Evolutionary conservation across 2,888 invertebrate genomes (phyloP).

Genomic region (Ennomos fuscantarius): DNA sequence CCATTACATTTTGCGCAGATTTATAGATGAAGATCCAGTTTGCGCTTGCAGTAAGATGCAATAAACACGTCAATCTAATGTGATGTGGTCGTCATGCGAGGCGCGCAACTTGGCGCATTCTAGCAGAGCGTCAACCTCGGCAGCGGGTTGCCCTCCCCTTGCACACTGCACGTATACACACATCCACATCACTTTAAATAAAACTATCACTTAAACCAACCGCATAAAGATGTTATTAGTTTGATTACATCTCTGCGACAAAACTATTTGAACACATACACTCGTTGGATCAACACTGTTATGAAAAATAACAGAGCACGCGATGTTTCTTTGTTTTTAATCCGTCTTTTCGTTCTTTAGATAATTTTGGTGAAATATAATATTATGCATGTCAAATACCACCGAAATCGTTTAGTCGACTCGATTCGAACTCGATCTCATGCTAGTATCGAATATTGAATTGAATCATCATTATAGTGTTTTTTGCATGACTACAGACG

Average conservation of each 20-base stretch:
- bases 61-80: slow-evolving; percentile 72
- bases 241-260: slow-evolving; percentile 38
- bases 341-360: slow-evolving; percentile 9
- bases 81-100: slow-evolving; percentile 56
- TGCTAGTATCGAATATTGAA: slow-evolving; percentile 50
- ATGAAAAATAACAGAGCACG: slow-evolving; percentile 39
- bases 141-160: slow-evolving; percentile 46
- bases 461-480: slow-evolving; percentile 63
- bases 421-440: background rate
- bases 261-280: slow-evolving; percentile 30
- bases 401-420: slow-evolving; percentile 3
- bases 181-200: slow-evolving; percentile 33
- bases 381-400: background rate
- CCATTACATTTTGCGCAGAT: slow-evolving; percentile 40
- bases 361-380: slow-evolving; percentile 14
- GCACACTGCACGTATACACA: slow-evolving; percentile 37
- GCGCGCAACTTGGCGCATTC: slow-evolving; percentile 72
- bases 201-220: slow-evolving; percentile 51
- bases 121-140: slow-evolving; percentile 79
- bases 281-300: slow-evolving; percentile 22
- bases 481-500: slow-evolving; percentile 53
- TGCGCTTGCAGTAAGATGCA: slow-evolving; percentile 49
- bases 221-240: slow-evolving; percentile 55
- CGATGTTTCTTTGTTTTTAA: slow-evolving; percentile 32
- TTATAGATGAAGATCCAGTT: slow-evolving; percentile 38